A percentile compares a stretch with the other conserved stretches of the same genome.
Conservation (phyloP, 2,797 vertebrate genomes). For the Denticeps clupeoides region DNA sequence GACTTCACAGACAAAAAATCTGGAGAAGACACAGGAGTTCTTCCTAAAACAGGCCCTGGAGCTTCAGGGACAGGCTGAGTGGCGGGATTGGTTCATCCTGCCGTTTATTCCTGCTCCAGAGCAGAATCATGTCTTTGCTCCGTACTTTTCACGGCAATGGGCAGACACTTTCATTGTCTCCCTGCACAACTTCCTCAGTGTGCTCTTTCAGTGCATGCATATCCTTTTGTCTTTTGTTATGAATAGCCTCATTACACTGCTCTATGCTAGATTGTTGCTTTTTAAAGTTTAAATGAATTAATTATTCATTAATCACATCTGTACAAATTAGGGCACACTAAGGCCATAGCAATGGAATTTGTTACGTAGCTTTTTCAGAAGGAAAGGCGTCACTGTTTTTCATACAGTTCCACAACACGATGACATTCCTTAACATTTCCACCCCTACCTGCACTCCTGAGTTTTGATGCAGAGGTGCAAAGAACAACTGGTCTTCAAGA, state of each 20-base stretch:
- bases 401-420: too few species aligned
- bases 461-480: conserved; percentile 86
- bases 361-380: background rate
- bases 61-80: conserved; percentile 84
- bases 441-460: conserved; percentile 89
- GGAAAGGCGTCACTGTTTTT: too few species aligned
- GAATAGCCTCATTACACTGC: background rate
- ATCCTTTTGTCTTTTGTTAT: conserved; percentile 61
- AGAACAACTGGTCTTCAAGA: conserved; percentile 68
- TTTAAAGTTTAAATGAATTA: too few species aligned
- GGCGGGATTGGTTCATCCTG: conserved; percentile 94
- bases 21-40: conserved; percentile 87
- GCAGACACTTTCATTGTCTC: conserved; percentile 92
- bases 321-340: too few species aligned
- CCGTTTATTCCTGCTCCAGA: conserved; percentile 80
- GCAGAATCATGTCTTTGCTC: conserved; percentile 77
- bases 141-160: conserved; percentile 94
- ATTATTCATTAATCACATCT: too few species aligned
- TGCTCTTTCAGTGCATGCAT: conserved; percentile 98
- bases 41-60: conserved; percentile 82
- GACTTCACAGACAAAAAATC: conserved; percentile 64
- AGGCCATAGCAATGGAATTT: too few species aligned
- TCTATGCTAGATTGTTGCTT: too few species aligned
- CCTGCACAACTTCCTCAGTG: conserved; percentile 93
- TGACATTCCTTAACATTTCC: conserved; percentile 51